These are phyloP conservation scores for Agapornis roseicollis DNA, from an alignment of 2,113 vertebrate species.

Conservation along the genomic window DNA sequence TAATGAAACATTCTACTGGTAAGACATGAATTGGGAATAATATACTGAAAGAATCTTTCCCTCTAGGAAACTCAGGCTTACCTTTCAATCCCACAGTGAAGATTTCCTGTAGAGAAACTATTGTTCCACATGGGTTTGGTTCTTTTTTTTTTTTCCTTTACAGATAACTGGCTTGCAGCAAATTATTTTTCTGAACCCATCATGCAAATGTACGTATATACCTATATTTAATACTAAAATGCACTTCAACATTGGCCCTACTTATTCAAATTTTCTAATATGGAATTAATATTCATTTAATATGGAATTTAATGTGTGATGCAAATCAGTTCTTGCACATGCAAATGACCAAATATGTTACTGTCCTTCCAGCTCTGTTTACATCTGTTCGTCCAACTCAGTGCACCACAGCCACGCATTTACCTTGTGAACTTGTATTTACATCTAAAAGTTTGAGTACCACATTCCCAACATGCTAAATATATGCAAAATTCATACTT, in stretches of 20 bases:
- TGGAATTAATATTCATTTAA: neutral
- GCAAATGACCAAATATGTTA: neutral
- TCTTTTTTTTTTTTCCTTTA: neutral
- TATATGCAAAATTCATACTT: slow-evolving; percentile 70
- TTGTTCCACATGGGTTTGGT: neutral
- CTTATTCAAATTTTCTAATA: neutral
- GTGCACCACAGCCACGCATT: neutral
- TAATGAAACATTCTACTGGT: neutral
- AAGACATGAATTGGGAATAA: neutral
- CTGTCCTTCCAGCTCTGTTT: neutral
- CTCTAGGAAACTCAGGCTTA: neutral
- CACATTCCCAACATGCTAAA: neutral
- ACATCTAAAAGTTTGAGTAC: neutral
- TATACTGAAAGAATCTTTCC: neutral
- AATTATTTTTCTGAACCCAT: neutral
- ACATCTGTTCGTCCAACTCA: neutral
- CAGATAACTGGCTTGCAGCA: neutral
- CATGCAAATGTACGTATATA: neutral
- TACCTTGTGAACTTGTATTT: neutral
- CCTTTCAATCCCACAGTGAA: neutral
- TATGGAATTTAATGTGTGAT: neutral
- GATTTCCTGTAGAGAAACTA: neutral
- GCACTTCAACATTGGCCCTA: neutral
- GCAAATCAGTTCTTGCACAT: neutral
- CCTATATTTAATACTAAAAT: neutral